Percentiles rank a stretch among this genome's conserved stretches.
Evolutionary conservation across 1,140 invertebrate genomes (phyloP).

Genomic region (Dendroctonus ponderosae): DNA sequence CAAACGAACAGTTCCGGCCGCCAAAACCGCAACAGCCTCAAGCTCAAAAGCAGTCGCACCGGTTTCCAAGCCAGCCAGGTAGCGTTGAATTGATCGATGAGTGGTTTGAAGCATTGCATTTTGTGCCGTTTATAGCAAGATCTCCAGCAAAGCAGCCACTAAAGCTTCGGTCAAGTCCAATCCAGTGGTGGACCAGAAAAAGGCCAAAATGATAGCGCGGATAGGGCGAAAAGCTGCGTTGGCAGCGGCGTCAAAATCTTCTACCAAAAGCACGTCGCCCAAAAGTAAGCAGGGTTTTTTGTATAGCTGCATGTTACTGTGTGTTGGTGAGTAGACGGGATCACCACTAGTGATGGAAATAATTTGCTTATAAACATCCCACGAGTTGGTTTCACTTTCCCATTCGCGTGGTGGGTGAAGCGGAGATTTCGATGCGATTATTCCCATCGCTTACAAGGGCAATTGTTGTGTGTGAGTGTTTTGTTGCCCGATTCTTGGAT

Average conservation of each 20-base stretch:
- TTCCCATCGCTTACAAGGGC: not conserved
- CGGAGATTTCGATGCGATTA: not conserved
- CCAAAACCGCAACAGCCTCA: not conserved
- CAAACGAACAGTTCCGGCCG: constrained; percentile 1
- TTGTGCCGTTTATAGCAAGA: constrained; percentile 1
- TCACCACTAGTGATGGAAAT: constrained; percentile 4
- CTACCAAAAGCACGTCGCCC: not conserved
- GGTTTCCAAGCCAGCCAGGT: not conserved
- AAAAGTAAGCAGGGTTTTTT: constrained; percentile 8
- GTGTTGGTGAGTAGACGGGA: constrained; percentile 18
- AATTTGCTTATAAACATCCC: no score
- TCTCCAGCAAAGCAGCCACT: constrained; percentile 27
- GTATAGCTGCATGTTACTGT: not conserved
- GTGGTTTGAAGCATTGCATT: no score
- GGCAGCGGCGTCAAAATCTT: constrained; percentile 5
- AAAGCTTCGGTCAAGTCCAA: constrained; percentile 35
- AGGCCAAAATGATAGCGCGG: constrained; percentile 48
- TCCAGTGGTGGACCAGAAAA: constrained; percentile 49
- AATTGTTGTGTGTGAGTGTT: no score
- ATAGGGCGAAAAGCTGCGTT: constrained; percentile 43
- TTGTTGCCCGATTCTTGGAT: not conserved
- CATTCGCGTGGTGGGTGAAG: no score
- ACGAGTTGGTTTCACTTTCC: not conserved
- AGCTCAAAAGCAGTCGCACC: not conserved
- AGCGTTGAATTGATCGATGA: no score